Base-by-base conservation (phyloP, 2,797 vertebrate species). In the Amniataba percoides region DNA sequence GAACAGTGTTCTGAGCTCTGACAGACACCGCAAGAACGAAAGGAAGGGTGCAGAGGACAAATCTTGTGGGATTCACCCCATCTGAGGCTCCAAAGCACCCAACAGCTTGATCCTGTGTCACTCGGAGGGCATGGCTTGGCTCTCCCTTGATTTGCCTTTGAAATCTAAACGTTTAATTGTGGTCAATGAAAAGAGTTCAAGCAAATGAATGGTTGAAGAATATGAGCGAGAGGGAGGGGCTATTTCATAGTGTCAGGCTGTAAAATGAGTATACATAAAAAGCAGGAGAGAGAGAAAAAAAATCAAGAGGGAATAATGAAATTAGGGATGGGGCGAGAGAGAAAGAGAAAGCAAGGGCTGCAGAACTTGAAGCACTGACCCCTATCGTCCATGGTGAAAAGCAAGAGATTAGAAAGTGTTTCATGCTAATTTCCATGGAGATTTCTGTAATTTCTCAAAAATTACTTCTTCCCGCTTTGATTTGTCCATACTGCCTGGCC, bases 351-450 rank as follows among this genome's bases (percentile, higher is more conserved):
- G 87, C 87, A 80, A 90, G 83, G 81, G 86, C 83, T 87, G 86
- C 79, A 90, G 93, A 96, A 96, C 95, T 96, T 95, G 96, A 97
- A 96, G 95, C 97, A 88, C 93, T 97, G 97, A 99, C 97, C 97
- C 97, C 97, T 96, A 97, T 97, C 96, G 90, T 95, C 95, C 92
- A 90, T 91, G 93, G 95, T 96, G 96, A 97, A 97, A 96, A 96
- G 97, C 95, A 92, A 95, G 95, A 97, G 97, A 98, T 99, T 97
- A 99, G 96, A 97, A 97, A 97, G 97, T 96, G 97, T 96, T 97
- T 97, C 97, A 97, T 98, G 97, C 97, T 99, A 96, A 99, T 99
- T 99, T 99, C 97, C 98, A 98, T 98, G 97, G 97, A 98, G 98
- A 99, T 98, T 98, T 98, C 97, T 97, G 96, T 98, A 97, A 98